Evolutionary conservation across 2,113 vertebrate genomes (phyloP).

Genomic region (Cebidichthys violaceus): DNA sequence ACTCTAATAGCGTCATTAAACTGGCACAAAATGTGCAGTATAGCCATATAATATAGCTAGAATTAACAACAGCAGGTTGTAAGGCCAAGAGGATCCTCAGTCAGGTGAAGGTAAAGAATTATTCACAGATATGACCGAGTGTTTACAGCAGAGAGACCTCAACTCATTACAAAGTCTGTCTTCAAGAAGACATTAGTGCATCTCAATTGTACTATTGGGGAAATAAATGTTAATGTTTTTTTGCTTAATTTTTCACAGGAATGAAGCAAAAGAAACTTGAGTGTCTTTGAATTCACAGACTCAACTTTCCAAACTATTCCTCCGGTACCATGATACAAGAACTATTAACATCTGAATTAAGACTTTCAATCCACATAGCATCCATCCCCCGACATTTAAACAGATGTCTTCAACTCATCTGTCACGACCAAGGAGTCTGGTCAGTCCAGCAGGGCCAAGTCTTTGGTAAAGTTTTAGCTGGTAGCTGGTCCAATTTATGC

Average conservation of each 20-base stretch:
- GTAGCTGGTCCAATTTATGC: background rate
- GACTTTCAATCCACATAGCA: constrained; percentile 8
- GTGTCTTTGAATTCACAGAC: constrained; percentile 9
- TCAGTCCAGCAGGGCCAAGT: constrained; percentile 23
- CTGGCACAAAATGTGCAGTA: constrained; percentile 11
- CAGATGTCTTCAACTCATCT: background rate
- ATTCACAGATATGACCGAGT: constrained; percentile 34
- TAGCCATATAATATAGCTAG: background rate
- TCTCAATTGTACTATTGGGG: constrained; percentile 1
- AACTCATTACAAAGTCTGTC: constrained; percentile 8
- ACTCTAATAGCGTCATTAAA: background rate
- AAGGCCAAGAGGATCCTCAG: constrained; percentile 25
- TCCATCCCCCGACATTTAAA: background rate
- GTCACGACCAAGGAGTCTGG: background rate
- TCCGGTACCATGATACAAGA: constrained; percentile 15
- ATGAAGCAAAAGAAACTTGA: constrained; percentile 2
- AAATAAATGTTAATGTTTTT: constrained; percentile 2
- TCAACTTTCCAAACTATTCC: constrained; percentile 15
- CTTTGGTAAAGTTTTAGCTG: constrained; percentile 54
- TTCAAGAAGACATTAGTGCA: constrained; percentile 41
- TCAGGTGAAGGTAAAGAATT: constrained; percentile 21
- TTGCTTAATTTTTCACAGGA: constrained; percentile 37
- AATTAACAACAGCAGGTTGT: constrained; percentile 11
- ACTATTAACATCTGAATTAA: constrained; percentile 13
- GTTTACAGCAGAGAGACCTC: constrained; percentile 12